Percentiles rank a stretch among this genome's conserved stretches.
Conservation (phyloP, 2,888 invertebrate genomes). For the Scotopteryx bipunctaria region DNA sequence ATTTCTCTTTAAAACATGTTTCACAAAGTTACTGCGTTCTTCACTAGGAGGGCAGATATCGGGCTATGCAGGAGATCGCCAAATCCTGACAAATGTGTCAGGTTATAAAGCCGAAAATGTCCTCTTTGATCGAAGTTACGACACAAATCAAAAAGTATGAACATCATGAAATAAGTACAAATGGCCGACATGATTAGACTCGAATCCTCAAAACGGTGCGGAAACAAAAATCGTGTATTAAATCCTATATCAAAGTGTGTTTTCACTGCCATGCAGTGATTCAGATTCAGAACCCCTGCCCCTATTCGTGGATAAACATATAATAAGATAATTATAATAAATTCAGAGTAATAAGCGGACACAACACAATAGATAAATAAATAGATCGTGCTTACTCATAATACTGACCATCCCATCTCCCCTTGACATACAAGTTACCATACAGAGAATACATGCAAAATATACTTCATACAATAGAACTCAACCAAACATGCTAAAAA, state of each 20-base stretch:
- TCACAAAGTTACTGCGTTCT: too few relatives aligned
- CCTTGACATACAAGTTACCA: slow-evolving; percentile 14
- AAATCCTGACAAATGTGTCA: too few relatives aligned
- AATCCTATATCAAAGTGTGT: slow-evolving; percentile 5
- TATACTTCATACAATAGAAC: slow-evolving; percentile 9
- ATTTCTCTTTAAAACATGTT: too few relatives aligned
- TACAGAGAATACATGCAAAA: slow-evolving; percentile 29
- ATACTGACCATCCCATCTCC: slow-evolving; percentile 35
- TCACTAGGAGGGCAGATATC: too few relatives aligned
- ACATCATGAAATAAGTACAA: slow-evolving; percentile 18
- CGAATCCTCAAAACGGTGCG: slow-evolving; percentile 24
- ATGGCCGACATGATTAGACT: slow-evolving; percentile 13
- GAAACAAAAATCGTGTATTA: slow-evolving; percentile 28
- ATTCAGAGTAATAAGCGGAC: slow-evolving; percentile 33
- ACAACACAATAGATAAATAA: slow-evolving; percentile 30
- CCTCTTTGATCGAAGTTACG: slow-evolving; percentile 21
- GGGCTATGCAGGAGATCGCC: too few relatives aligned
- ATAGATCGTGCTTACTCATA: slow-evolving; percentile 18
- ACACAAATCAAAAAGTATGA: slow-evolving; percentile 2
- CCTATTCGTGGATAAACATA: slow-evolving; percentile 23
- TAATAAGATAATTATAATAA: slow-evolving; percentile 25
- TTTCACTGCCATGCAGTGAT: slow-evolving; percentile 29
- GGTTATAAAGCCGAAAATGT: neutral
- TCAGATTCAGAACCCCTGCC: too few relatives aligned
- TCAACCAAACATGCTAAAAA: slow-evolving; percentile 23